Evolutionary conservation across 2,113 vertebrate genomes (phyloP).

Genomic region (Aplodontia rufa): DNA sequence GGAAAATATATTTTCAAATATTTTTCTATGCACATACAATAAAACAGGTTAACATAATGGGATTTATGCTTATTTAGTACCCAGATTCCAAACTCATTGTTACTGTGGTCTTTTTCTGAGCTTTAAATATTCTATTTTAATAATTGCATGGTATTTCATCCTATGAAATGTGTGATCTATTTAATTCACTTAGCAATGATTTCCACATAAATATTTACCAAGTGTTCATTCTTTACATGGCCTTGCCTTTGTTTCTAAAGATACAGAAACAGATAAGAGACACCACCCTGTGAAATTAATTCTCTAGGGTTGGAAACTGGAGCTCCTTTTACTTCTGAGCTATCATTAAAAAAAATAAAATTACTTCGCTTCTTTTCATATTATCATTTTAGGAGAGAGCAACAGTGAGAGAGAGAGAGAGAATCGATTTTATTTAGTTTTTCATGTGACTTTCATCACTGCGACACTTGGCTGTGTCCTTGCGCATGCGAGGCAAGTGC

Average conservation of each 20-base stretch:
- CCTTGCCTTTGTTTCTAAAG: background rate
- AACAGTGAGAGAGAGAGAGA: too few relatives aligned
- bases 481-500: too few relatives aligned
- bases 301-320: background rate
- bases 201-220: conserved; percentile 23
- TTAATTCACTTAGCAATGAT: conserved; percentile 23
- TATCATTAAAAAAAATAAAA: background rate
- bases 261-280: background rate
- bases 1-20: background rate
- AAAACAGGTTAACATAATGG: conserved; percentile 8
- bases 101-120: background rate
- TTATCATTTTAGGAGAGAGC: too few relatives aligned
- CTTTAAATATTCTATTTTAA: conserved; percentile 35
- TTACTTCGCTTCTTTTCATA: too few relatives aligned
- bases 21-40: background rate
- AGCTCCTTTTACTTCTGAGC: background rate
- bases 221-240: background rate
- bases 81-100: background rate
- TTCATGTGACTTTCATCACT: too few relatives aligned
- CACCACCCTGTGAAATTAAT: background rate
- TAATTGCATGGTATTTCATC: background rate
- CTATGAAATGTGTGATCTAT: background rate
- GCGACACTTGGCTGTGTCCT: too few relatives aligned
- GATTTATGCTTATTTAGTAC: background rate
- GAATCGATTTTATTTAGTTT: too few relatives aligned